Conservation (phyloP, 2,797 vertebrate species). For the Sylvilagus floridanus region DNA sequence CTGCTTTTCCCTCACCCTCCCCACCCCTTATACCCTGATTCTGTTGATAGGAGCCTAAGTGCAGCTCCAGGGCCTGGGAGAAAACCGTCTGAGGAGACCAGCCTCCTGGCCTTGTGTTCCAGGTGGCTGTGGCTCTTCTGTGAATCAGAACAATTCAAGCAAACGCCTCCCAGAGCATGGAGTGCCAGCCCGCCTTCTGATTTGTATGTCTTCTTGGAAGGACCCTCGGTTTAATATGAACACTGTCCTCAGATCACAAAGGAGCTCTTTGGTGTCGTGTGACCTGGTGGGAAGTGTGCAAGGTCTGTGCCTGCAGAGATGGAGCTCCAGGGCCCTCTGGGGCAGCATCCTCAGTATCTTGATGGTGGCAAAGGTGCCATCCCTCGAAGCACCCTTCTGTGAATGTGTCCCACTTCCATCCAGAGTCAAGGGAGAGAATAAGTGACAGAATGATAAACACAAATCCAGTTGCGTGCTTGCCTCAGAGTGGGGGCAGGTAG, state of each 20-base stretch:
- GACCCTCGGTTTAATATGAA: neutral
- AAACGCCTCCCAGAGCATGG: neutral
- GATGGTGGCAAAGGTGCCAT: neutral
- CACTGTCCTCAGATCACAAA: neutral
- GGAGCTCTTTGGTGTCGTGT: neutral
- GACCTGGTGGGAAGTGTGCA: neutral
- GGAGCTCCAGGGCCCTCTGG: neutral
- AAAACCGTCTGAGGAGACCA: neutral
- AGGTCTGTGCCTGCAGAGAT: neutral
- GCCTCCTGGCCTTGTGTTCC: neutral
- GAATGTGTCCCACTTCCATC: neutral
- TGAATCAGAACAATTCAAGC: neutral
- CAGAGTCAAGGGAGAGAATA: conserved; percentile 12
- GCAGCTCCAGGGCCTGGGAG: neutral
- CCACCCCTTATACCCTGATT: neutral
- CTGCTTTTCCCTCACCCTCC: neutral
- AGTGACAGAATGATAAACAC: neutral
- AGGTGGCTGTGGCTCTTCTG: neutral
- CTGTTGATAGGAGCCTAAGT: conserved; percentile 54
- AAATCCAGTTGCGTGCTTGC: neutral
- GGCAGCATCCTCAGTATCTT: neutral
- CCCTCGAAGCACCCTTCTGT: neutral
- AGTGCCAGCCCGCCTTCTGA: neutral
- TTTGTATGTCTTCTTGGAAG: neutral
- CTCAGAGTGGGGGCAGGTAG: neutral